Evolutionary conservation across 1,140 invertebrate species (phyloP).

Genomic region (Microvelia longipes): DNA sequence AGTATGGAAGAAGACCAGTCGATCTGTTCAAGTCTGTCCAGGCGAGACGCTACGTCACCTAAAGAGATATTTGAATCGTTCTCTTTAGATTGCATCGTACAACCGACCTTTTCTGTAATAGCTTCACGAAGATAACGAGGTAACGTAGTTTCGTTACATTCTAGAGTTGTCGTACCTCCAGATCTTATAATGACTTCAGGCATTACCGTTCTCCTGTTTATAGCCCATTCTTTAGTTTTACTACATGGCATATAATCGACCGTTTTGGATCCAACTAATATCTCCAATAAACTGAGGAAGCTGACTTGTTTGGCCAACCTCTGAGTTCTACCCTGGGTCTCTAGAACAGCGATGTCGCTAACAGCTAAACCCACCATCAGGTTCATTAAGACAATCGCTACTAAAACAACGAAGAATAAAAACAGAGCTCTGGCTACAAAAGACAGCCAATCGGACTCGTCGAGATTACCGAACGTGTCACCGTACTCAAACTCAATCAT

Average conservation of each 20-base stretch:
- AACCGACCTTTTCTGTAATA: constrained; percentile 7
- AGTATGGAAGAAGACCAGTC: constrained; percentile 32
- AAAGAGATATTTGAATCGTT: neutral
- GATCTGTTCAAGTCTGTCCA: constrained; percentile 22
- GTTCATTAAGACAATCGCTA: constrained; percentile 33
- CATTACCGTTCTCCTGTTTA: constrained; percentile 6
- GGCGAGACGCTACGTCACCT: neutral
- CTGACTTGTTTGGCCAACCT: constrained; percentile 19
- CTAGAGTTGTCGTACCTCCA: constrained; percentile 6
- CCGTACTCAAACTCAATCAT: constrained; percentile 41
- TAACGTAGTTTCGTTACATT: neutral
- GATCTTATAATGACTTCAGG: neutral
- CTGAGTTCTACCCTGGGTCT: constrained; percentile 18
- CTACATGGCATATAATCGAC: constrained; percentile 10
- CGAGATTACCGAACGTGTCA: constrained; percentile 26
- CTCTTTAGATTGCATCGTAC: neutral
- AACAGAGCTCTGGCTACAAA: constrained; percentile 24
- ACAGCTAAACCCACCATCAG: constrained; percentile 34
- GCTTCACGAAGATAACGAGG: constrained; percentile 8
- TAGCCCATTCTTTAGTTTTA: neutral
- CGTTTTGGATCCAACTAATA: constrained; percentile 14
- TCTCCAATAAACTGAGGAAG: constrained; percentile 20
- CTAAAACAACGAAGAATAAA: constrained; percentile 27
- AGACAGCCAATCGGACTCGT: constrained; percentile 10
- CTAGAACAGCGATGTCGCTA: constrained; percentile 27